Evolutionary conservation across 2,113 vertebrate genomes (phyloP).

Genomic region (Euleptes europaea): DNA sequence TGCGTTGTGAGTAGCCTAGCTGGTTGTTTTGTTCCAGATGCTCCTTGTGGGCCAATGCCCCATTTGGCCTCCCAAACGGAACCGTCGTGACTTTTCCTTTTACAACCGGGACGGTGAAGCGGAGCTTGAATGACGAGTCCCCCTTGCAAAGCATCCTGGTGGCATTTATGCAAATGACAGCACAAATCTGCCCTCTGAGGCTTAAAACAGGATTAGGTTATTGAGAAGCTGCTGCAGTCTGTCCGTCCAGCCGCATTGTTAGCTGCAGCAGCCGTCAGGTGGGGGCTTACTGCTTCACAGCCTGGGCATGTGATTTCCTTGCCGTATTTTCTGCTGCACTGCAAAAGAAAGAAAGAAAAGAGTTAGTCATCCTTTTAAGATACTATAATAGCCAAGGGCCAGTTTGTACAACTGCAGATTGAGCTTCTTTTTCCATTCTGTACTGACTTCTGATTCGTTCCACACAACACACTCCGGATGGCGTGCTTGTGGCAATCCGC

Average conservation of each 20-base stretch:
- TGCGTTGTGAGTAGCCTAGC: not conserved
- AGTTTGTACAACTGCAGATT: not conserved
- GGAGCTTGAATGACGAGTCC: conserved; percentile 20
- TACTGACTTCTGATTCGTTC: not conserved
- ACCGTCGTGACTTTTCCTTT: not conserved
- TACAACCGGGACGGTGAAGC: not conserved
- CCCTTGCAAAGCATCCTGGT: conserved; percentile 31
- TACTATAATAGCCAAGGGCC: not conserved
- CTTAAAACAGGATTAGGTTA: conserved; percentile 38
- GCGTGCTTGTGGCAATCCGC: not conserved
- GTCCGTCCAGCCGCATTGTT: not conserved
- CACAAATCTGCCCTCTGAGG: conserved; percentile 30
- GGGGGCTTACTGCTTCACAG: conserved; percentile 37
- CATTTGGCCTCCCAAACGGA: not conserved
- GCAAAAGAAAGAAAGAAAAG: not conserved
- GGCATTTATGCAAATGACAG: not conserved
- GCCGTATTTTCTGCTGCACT: not conserved
- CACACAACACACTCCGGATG: too few species aligned
- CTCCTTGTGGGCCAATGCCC: not conserved
- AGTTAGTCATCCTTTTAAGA: conserved; percentile 46
- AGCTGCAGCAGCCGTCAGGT: conserved; percentile 29
- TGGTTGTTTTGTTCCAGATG: conserved; percentile 15
- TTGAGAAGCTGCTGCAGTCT: not conserved
- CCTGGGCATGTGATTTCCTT: not conserved
- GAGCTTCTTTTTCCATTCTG: not conserved